These are phyloP conservation scores for Drosophila birchii DNA, from an alignment of 2,888 invertebrate genomes.

Conservation along the genomic window DNA sequence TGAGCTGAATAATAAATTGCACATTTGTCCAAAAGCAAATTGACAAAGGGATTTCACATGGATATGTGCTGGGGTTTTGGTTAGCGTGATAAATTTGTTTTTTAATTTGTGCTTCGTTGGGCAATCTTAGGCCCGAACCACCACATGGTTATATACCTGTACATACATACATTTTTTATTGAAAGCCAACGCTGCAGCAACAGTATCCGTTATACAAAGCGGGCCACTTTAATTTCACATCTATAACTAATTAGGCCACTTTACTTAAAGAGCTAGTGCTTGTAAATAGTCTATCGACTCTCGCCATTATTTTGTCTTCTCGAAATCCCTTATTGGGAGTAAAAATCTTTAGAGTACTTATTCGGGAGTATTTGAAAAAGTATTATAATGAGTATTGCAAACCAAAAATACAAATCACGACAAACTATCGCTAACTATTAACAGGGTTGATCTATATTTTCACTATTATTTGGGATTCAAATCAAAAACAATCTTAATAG, in stretches of 20 bases:
- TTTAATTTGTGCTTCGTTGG: slow-evolving; percentile 37
- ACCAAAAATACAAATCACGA: background rate
- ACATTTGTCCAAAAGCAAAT: slow-evolving; percentile 57
- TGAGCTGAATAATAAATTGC: slow-evolving; percentile 61
- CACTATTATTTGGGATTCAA: background rate
- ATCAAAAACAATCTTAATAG: background rate
- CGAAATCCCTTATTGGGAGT: background rate
- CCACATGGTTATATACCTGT: slow-evolving; percentile 15
- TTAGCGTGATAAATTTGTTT: slow-evolving; percentile 53
- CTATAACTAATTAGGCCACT: slow-evolving; percentile 43
- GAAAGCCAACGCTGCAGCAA: slow-evolving; percentile 52
- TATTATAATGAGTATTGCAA: background rate
- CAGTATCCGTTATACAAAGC: slow-evolving; percentile 68
- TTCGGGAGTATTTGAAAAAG: background rate
- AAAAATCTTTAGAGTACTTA: background rate
- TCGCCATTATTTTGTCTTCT: slow-evolving; percentile 9
- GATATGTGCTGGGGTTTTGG: slow-evolving; percentile 33
- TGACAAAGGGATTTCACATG: slow-evolving; percentile 61
- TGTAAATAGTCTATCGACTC: slow-evolving; percentile 35
- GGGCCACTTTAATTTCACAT: slow-evolving; percentile 34
- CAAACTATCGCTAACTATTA: background rate
- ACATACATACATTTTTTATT: slow-evolving; percentile 44
- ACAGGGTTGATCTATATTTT: background rate
- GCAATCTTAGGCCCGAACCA: slow-evolving; percentile 17
- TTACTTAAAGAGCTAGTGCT: slow-evolving; percentile 45